Evolutionary conservation across 2,113 vertebrate genomes (phyloP).

Genomic region (Paratilapia polleni): DNA sequence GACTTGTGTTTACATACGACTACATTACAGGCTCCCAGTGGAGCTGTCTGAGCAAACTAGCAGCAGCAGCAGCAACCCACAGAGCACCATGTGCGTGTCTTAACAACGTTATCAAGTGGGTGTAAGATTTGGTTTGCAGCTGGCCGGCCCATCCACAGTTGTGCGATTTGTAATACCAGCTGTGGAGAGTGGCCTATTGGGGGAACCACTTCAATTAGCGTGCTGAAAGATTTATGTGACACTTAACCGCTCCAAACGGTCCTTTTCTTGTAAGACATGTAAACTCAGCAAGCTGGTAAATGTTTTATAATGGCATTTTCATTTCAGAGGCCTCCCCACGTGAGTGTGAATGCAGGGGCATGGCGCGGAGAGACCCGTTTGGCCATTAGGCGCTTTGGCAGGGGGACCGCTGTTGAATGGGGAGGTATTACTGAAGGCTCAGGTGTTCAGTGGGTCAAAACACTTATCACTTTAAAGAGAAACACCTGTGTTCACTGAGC

Average conservation of each 20-base stretch:
- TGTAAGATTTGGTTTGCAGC: slow-evolving; percentile 63
- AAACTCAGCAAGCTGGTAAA: slow-evolving; percentile 68
- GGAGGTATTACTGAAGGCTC: slow-evolving; percentile 20
- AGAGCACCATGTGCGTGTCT: slow-evolving; percentile 55
- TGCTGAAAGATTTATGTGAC: slow-evolving; percentile 71
- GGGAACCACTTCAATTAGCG: slow-evolving; percentile 66
- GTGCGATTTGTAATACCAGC: slow-evolving; percentile 60
- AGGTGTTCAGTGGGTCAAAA: slow-evolving; percentile 22
- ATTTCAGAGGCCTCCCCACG: slow-evolving; percentile 36
- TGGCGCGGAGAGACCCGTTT: not conserved
- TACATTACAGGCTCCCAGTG: slow-evolving; percentile 46
- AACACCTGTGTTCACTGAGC: slow-evolving; percentile 34
- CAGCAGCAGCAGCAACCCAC: slow-evolving; percentile 47
- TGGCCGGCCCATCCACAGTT: slow-evolving; percentile 46
- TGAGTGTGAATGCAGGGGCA: slow-evolving; percentile 8
- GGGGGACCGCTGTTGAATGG: not conserved
- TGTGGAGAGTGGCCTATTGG: slow-evolving; percentile 59
- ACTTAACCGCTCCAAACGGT: slow-evolving; percentile 56
- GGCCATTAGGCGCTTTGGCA: slow-evolving; percentile 18
- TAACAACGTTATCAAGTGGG: slow-evolving; percentile 53
- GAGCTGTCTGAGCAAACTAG: slow-evolving; percentile 60
- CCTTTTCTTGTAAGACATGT: slow-evolving; percentile 66
- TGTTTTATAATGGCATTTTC: slow-evolving; percentile 68
- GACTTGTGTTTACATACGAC: slow-evolving; percentile 71
- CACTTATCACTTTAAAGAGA: slow-evolving; percentile 15